Percentiles rank a stretch among this genome's conserved stretches.
Evolutionary conservation across 2,888 invertebrate species (phyloP).

Genomic region (Tyria jacobaeae): DNA sequence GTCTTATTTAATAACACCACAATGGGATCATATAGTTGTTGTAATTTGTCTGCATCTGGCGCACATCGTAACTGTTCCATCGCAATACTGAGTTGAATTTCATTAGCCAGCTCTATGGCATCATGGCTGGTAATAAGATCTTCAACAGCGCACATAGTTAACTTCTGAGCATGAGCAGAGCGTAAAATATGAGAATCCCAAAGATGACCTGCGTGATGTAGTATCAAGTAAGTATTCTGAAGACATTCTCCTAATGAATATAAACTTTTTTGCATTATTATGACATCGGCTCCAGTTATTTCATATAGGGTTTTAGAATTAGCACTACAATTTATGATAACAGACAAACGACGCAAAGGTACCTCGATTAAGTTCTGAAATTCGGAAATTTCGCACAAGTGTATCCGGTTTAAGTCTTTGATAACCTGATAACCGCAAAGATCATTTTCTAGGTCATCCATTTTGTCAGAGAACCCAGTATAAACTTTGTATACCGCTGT

Average conservation of each 20-base stretch:
- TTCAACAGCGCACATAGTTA: conserved; percentile 75
- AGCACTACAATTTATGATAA: conserved; percentile 33
- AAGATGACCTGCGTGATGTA: conserved; percentile 71
- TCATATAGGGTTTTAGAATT: conserved; percentile 42
- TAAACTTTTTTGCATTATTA: conserved; percentile 66
- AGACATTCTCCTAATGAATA: conserved; percentile 64
- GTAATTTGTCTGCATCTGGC: conserved; percentile 67
- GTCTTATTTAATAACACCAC: conserved; percentile 58
- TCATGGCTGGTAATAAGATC: conserved; percentile 73
- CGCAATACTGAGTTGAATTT: conserved; percentile 66
- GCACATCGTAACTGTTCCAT: conserved; percentile 67
- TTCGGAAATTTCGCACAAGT: conserved; percentile 36
- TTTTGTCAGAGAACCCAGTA: conserved; percentile 57
- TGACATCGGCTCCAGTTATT: conserved; percentile 49
- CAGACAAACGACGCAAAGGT: conserved; percentile 48
- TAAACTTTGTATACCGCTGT: conserved; percentile 60
- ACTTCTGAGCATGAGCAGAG: conserved; percentile 67
- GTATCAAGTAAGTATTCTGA: conserved; percentile 64
- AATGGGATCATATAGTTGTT: conserved; percentile 56
- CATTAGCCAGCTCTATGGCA: conserved; percentile 64
- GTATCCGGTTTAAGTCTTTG: conserved; percentile 16
- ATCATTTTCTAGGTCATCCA: conserved; percentile 58
- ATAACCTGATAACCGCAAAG: conserved; percentile 46
- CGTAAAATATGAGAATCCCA: conserved; percentile 76
- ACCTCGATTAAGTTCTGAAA: conserved; percentile 55